Base-by-base conservation (phyloP, 1,140 invertebrate species). In the Venturia canescens region DNA sequence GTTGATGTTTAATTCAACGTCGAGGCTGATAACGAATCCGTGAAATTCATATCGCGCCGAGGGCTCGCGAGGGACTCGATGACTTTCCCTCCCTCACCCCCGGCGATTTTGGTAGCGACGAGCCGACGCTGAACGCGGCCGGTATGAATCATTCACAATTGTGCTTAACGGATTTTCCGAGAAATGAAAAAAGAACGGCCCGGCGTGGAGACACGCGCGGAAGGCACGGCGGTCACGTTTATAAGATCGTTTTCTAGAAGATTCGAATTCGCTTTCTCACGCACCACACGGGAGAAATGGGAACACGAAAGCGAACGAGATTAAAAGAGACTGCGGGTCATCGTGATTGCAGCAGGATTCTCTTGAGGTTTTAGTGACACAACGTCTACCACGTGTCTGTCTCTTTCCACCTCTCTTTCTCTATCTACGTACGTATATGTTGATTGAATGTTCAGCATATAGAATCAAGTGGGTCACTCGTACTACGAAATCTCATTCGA, bases 251-350 rank as follows among this genome's bases (percentile, higher is more conserved):
- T 53, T 76, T 76, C 72, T 5, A 76, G 72, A 76, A 76, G 72
- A 60, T 76, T 76, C 72, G 50, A 76, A 60, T 76, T 76, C 72
- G 50, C 72, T 76, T 76, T 76, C 72, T 76, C 72, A 29, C 27
- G 53, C 34, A 34, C 31, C 53, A 31, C 21, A 4, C 60, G 16
- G 60, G 60, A 27, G 31, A 29, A 76, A 76, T 29, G 50, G 53
- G 72, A 76, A 76, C 72, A 27, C 67, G 67, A 69, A 69, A 34
- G 67, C 67, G 34, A 66, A 66, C 63, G 23, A 66, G 11, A 34
- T 71, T 18, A 23, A 71, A 23, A 44, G 34, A 71, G 69, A 48
- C 69, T 71, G 69, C 69, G 26, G 69, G 69, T 48, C 69, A 71
- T 71, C 34, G 69, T 18, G 34, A 48, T 71, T 71, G 69, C 11